These are phyloP conservation scores for Zele albiditarsus DNA, from an alignment of 2,888 invertebrate species.

Conservation along the genomic window DNA sequence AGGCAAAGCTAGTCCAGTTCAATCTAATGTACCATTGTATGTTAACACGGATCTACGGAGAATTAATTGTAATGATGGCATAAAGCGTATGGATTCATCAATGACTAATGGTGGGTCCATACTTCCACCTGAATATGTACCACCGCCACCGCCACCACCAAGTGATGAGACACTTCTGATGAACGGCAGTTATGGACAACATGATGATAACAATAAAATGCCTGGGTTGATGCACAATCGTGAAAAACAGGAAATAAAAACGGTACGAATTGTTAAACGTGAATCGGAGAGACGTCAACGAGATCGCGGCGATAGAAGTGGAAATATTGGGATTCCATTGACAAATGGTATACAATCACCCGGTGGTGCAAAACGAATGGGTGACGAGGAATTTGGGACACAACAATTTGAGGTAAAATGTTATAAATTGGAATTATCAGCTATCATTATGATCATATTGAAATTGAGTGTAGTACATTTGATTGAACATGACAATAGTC, in stretches of 20 bases:
- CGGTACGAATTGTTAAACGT: slow-evolving; percentile 93
- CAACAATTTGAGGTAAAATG: slow-evolving; percentile 63
- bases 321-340: slow-evolving; percentile 66
- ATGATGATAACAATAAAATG: slow-evolving; percentile 62
- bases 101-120: slow-evolving; percentile 55
- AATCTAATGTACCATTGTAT: slow-evolving; percentile 76
- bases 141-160: slow-evolving; percentile 66
- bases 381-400: slow-evolving; percentile 62
- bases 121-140: slow-evolving; percentile 66
- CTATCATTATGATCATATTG: too few species aligned
- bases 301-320: slow-evolving; percentile 81
- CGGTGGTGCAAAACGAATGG: slow-evolving; percentile 63
- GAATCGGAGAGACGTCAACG: slow-evolving; percentile 90
- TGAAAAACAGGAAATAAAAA: slow-evolving; percentile 93
- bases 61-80: slow-evolving; percentile 50
- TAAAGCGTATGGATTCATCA: slow-evolving; percentile 58
- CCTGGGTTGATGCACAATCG: slow-evolving; percentile 79
- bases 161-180: slow-evolving; percentile 59
- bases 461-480: too few species aligned
- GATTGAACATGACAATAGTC: too few species aligned
- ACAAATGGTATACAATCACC: slow-evolving; percentile 62
- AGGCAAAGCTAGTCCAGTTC: slow-evolving; percentile 61
- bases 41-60: slow-evolving; percentile 78
- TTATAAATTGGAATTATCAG: too few species aligned
- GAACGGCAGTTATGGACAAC: slow-evolving; percentile 61